These are phyloP conservation scores for Rotaria sp. DNA, from an alignment of 2,888 invertebrate species.

Conservation along the genomic window DNA sequence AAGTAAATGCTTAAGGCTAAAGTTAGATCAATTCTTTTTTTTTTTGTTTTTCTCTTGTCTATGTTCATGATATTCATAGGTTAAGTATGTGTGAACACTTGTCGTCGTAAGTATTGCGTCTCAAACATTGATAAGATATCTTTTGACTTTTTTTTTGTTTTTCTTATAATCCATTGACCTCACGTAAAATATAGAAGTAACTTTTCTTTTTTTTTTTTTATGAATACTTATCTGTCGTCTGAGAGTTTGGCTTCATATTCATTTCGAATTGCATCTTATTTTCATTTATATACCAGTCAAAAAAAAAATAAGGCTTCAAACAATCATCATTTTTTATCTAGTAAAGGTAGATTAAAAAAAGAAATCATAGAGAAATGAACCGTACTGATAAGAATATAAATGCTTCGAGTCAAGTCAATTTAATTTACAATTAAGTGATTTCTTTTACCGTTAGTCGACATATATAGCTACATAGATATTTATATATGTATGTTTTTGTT, in stretches of 20 bases:
- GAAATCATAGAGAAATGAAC: not conserved
- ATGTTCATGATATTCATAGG: not conserved
- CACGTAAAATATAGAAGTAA: not conserved
- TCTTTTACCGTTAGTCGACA: not conserved
- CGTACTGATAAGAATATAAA: not conserved
- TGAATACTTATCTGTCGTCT: not conserved
- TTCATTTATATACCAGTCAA: not conserved
- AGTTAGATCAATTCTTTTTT: not conserved
- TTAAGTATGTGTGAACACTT: not conserved
- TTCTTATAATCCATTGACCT: not conserved
- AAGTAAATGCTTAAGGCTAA: not conserved
- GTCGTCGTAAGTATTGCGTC: constrained; percentile 12
- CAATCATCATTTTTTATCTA: not conserved
- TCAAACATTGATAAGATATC: not conserved
- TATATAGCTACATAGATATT: not conserved
- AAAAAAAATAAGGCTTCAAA: not conserved
- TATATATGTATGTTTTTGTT: not conserved
- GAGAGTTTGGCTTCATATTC: not conserved
- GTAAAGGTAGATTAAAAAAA: not conserved
- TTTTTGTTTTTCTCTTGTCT: not conserved
- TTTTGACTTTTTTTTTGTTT: not conserved
- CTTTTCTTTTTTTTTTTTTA: not conserved
- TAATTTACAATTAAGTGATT: not conserved
- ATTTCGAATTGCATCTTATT: not conserved
- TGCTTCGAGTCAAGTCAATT: not conserved